Evolutionary conservation across 2,888 invertebrate species (phyloP).

Genomic region (Eupithecia pulchellata): DNA sequence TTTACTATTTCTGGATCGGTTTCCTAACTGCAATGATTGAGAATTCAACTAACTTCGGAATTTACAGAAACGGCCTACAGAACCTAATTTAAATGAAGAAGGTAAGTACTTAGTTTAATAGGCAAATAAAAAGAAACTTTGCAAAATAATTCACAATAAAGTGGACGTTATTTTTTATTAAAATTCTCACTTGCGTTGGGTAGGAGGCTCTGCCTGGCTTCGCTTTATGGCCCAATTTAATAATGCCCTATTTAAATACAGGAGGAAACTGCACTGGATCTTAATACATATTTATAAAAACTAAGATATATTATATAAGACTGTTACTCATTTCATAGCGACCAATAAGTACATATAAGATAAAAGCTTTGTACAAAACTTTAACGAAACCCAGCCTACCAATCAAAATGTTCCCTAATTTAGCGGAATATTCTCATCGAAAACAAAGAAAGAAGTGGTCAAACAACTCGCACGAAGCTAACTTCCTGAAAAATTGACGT

Average conservation of each 20-base stretch:
- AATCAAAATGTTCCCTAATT: conserved; percentile 63
- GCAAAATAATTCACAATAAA: conserved; percentile 72
- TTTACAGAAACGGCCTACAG: conserved; percentile 37
- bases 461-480: conserved; percentile 60
- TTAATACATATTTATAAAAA: conserved; percentile 27
- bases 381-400: conserved; percentile 55
- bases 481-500: conserved; percentile 66
- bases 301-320: conserved; percentile 11
- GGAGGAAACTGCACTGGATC: conserved; percentile 64
- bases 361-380: conserved; percentile 58
- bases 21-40: conserved; percentile 52
- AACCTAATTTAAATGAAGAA: conserved; percentile 19
- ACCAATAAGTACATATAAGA: conserved; percentile 40
- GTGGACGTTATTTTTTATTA: conserved; percentile 76
- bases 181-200: conserved; percentile 68
- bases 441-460: conserved; percentile 64
- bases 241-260: conserved; percentile 74
- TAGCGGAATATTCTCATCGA: conserved; percentile 58
- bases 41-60: conserved; percentile 13
- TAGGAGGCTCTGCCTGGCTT: conserved; percentile 69
- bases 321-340: conserved; percentile 1
- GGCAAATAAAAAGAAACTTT: conserved; percentile 49
- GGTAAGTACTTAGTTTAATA: conserved; percentile 24
- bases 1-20: conserved; percentile 64
- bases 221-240: conserved; percentile 78